These are phyloP conservation scores for Steinernema khuongi DNA, from an alignment of 1,140 invertebrate genomes.

Conservation along the genomic window DNA sequence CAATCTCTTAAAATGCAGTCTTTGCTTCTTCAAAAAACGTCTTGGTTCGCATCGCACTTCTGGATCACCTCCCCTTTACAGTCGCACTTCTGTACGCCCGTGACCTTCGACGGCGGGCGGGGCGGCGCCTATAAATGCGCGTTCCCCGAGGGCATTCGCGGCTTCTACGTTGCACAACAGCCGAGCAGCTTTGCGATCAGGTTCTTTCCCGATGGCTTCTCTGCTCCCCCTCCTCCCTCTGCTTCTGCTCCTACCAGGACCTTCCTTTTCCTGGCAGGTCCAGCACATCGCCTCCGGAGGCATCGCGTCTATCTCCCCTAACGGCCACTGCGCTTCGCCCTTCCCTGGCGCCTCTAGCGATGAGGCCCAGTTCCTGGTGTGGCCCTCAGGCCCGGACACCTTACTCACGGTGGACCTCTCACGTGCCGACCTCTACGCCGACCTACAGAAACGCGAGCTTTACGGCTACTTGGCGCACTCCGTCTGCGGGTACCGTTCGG, in stretches of 20 bases:
- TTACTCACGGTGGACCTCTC: not conserved
- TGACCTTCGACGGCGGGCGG: no score
- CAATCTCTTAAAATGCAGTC: no score
- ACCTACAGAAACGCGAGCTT: not conserved
- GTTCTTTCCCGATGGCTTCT: no score
- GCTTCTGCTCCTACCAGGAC: not conserved
- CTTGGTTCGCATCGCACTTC: no score
- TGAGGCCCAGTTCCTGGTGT: not conserved
- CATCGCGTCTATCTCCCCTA: not conserved
- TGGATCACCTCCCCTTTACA: not conserved
- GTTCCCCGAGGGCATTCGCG: not conserved
- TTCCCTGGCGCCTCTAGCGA: not conserved
- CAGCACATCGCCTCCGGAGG: not conserved
- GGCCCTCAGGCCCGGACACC: not conserved
- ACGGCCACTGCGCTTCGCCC: not conserved
- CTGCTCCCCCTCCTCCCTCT: not conserved
- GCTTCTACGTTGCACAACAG: slow-evolving; percentile 1
- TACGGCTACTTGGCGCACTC: not conserved
- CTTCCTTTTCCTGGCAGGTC: slow-evolving; percentile 2
- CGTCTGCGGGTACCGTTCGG: not conserved
- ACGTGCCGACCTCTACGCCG: not conserved
- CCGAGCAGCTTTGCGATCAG: not conserved
- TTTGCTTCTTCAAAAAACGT: no score
- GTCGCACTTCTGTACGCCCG: not conserved
- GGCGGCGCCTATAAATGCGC: no score